Percentiles rank a stretch among this genome's conserved stretches.
Evolutionary conservation across 1,140 invertebrate species (phyloP).

Genomic region (Trypoxylus dichotomus): DNA sequence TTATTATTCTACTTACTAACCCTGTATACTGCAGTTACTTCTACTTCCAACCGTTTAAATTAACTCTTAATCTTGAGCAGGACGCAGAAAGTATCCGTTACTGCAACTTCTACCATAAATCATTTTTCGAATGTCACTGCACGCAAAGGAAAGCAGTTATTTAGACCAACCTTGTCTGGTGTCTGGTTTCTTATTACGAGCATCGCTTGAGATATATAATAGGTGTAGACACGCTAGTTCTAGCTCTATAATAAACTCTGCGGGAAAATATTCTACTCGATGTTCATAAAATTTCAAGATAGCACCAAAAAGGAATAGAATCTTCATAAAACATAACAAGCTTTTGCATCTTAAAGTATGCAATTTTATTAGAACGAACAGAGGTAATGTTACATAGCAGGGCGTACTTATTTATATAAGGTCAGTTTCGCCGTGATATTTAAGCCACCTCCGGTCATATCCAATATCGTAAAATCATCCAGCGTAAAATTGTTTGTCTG

Average conservation of each 20-base stretch:
- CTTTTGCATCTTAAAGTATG: not conserved
- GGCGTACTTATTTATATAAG: constrained; percentile 15
- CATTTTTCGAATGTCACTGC: not conserved
- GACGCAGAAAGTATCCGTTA: not conserved
- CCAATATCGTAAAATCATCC: constrained; percentile 22
- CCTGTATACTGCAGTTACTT: too few relatives aligned
- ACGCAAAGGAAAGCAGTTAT: not conserved
- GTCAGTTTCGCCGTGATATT: constrained; percentile 19
- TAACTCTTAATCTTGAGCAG: too few relatives aligned
- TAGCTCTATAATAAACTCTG: constrained; percentile 1
- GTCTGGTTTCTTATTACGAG: not conserved
- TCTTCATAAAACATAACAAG: constrained; percentile 18
- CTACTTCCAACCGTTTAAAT: too few relatives aligned
- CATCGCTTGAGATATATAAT: not conserved
- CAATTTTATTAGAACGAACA: not conserved
- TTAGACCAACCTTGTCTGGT: not conserved
- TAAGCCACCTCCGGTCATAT: constrained; percentile 19
- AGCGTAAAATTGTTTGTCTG: constrained; percentile 16
- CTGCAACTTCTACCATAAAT: not conserved
- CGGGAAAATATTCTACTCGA: constrained; percentile 1
- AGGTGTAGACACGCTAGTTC: not conserved
- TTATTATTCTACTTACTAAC: too few relatives aligned
- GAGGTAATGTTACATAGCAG: not conserved
- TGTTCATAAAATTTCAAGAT: not conserved
- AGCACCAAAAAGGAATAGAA: not conserved